Evolutionary conservation across 1,140 invertebrate species (phyloP).

Genomic region (Sycobia sp.): DNA sequence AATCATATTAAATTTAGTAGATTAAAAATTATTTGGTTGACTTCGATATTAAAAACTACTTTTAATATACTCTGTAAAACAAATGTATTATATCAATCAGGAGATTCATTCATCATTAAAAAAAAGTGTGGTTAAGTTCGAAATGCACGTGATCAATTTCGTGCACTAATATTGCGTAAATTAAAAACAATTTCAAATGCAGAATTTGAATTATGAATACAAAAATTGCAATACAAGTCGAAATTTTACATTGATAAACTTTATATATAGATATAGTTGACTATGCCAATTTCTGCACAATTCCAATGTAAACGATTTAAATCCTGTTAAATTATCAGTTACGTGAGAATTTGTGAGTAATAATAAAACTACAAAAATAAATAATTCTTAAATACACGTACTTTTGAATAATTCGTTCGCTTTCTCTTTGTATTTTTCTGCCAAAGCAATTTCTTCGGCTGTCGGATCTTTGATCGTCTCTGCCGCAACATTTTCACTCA

Average conservation of each 20-base stretch:
- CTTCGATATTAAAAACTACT: not conserved
- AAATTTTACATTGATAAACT: slow-evolving; percentile 4
- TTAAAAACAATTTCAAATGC: too few species aligned
- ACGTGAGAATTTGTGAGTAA: too few species aligned
- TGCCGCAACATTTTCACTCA: slow-evolving; percentile 47
- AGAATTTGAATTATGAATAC: too few species aligned
- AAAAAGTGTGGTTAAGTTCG: slow-evolving; percentile 47
- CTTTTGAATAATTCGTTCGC: slow-evolving; percentile 88
- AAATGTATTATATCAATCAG: slow-evolving; percentile 25
- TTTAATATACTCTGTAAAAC: not conserved
- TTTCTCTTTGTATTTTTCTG: slow-evolving; percentile 80
- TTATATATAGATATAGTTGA: not conserved
- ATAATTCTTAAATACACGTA: slow-evolving; percentile 61
- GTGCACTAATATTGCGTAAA: not conserved
- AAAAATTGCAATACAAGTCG: slow-evolving; percentile 2
- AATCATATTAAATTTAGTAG: not conserved
- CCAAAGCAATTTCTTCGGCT: slow-evolving; percentile 61
- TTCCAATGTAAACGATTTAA: not conserved
- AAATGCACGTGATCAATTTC: slow-evolving; percentile 45
- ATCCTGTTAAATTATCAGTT: too few species aligned
- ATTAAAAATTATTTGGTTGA: not conserved
- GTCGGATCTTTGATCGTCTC: slow-evolving; percentile 39
- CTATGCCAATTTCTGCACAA: not conserved
- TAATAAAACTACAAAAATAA: not conserved
- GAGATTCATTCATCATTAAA: slow-evolving; percentile 40